Base-by-base conservation (phyloP, 2,797 vertebrate species). In the Anguilla anguilla region DNA sequence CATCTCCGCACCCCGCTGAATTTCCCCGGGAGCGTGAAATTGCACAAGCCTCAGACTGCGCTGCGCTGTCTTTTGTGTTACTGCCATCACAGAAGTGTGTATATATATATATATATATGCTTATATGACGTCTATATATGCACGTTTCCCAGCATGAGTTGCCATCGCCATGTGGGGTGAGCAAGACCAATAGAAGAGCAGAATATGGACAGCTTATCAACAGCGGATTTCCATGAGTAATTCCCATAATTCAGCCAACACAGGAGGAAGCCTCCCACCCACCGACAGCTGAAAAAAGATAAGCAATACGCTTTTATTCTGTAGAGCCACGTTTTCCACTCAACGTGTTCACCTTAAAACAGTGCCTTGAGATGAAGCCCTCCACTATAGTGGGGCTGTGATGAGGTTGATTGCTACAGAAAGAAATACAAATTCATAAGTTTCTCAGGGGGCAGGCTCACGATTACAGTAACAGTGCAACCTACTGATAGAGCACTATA, bases 21-120 rank as follows among this genome's bases (percentile, higher is more conserved):
- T 83, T 55, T 53, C 64, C 86, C 81, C 86, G 72, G 81, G 81
- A 87, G 86, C 59, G 57, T 87, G 43, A 83, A 87, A 87, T 87
- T 83, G 79, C 74, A 28, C 43, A n/a, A 87, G 59, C 86, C 86
- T 81, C 79, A 55, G 86, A 87, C 81, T 31, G n/a, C n/a, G n/a
- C 2, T 61, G 53, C 59, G 25, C 86, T 72, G 81, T 31, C 83
- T 87, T 61, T 84, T 43, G 57, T 67, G 59, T 87, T 55, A 72
- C 43, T 25, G 43, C 57, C 31, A 28, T 87, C 51, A 87, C 43
- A 84, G 81, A 84, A 15, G n/a, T 51, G 25, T 61, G 13, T 79
- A 28, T 46, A 49, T 49, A 46, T 64, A 19, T 22, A 22, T 67
- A 22, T 67, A 22, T 67, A n/a, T 49, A 35, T n/a, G 7, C 35